Evolutionary conservation across 2,797 vertebrate genomes (phyloP).

Genomic region (Sebastes elongatus): DNA sequence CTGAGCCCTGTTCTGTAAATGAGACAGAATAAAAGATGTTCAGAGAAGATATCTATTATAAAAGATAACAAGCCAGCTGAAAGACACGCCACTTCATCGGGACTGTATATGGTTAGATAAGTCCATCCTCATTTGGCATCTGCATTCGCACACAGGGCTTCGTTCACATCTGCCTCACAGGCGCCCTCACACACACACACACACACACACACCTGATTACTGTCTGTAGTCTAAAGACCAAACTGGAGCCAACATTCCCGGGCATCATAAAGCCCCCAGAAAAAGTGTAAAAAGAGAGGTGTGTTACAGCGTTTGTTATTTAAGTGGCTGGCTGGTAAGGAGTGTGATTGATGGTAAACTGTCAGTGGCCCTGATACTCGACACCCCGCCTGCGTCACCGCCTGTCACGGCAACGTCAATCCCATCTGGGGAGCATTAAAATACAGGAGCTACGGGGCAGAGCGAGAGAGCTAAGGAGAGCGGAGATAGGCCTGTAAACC

Average conservation of each 20-base stretch:
- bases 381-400: constrained; percentile 78
- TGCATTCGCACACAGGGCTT: background rate
- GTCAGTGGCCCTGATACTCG: constrained; percentile 71
- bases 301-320: constrained; percentile 47
- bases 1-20: background rate
- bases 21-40: background rate
- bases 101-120: background rate
- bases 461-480: background rate
- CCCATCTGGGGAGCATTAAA: constrained; percentile 75
- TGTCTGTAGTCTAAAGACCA: constrained; percentile 4
- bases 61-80: background rate
- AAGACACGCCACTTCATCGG: background rate
- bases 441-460: constrained; percentile 59
- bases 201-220: constrained; percentile 24
- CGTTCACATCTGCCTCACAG: background rate
- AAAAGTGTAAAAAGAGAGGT: constrained; percentile 31
- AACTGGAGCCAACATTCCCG: constrained; percentile 34
- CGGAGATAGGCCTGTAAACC: constrained; percentile 54
- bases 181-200: background rate
- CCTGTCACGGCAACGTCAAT: constrained; percentile 71
- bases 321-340: constrained; percentile 56
- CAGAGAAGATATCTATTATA: background rate
- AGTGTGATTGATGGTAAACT: constrained; percentile 71
- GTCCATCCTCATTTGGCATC: constrained; percentile 1
- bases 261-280: constrained; percentile 13